Conservation (phyloP, 2,797 vertebrate genomes). For the Podargus strigoides region DNA sequence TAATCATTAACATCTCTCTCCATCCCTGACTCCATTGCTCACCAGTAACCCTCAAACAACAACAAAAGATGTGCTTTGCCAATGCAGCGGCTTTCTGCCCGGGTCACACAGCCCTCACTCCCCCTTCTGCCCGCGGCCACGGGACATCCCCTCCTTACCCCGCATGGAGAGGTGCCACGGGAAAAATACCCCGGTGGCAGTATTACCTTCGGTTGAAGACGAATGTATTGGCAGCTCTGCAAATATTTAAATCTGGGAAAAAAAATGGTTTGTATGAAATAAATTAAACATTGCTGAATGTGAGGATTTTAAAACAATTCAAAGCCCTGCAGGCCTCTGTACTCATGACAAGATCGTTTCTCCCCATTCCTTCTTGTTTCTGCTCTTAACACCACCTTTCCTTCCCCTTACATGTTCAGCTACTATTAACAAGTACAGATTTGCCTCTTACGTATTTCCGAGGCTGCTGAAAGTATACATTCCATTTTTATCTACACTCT, state of each 20-base stretch:
- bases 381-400: background rate
- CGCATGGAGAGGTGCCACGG: rapidly evolving
- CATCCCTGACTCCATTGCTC: rapidly evolving
- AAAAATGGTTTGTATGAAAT: background rate
- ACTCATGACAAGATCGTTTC: background rate
- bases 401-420: background rate
- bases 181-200: rapidly evolving
- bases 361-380: background rate
- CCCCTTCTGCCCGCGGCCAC: background rate
- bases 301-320: background rate
- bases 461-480: background rate
- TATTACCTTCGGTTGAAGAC: background rate
- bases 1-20: background rate
- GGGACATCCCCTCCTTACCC: background rate
- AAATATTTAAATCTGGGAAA: background rate
- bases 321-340: background rate
- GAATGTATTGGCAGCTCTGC: background rate
- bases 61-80: rapidly evolving
- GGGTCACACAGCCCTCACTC: rapidly evolving
- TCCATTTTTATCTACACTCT: background rate
- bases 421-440: background rate
- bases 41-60: background rate
- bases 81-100: background rate
- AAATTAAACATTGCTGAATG: background rate
- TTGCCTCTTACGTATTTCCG: background rate